Conservation (phyloP, 2,113 vertebrate genomes). For the Notiomystis cincta region DNA sequence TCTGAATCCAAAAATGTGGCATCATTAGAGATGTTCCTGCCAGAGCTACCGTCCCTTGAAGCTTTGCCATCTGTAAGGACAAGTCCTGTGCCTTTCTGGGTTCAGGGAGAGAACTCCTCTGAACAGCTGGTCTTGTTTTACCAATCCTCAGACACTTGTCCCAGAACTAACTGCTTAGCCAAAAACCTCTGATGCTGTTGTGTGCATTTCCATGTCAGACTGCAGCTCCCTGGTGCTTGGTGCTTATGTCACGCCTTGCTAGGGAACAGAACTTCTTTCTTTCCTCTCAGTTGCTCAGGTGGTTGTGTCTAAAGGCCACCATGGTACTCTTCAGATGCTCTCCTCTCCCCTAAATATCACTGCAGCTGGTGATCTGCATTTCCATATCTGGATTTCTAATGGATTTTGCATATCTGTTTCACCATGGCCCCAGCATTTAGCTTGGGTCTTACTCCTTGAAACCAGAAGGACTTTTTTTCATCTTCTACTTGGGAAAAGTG, state of each 20-base stretch:
- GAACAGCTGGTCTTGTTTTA: not conserved
- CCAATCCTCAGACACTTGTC: not conserved
- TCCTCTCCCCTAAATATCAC: not conserved
- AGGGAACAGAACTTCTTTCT: not conserved
- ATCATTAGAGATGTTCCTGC: not conserved
- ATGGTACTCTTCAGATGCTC: not conserved
- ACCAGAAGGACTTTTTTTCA: not conserved
- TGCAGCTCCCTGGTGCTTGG: not conserved
- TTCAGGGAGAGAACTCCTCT: not conserved
- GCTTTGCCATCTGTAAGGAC: not conserved
- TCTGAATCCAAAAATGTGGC: not conserved
- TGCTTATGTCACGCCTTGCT: not conserved
- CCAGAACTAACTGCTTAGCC: not conserved
- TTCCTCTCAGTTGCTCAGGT: not conserved
- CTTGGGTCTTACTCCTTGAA: not conserved
- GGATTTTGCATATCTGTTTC: not conserved
- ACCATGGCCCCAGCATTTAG: not conserved
- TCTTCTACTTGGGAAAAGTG: not conserved
- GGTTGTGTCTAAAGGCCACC: not conserved
- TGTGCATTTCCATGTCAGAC: not conserved
- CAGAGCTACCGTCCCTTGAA: not conserved
- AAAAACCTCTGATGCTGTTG: not conserved
- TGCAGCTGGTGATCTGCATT: not conserved
- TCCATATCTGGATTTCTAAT: not conserved
- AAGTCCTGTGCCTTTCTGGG: not conserved